phyloP scores from a whole-genome alignment of 64 coral and sea anemone genomes.

The Trachythela sp. region DNA sequence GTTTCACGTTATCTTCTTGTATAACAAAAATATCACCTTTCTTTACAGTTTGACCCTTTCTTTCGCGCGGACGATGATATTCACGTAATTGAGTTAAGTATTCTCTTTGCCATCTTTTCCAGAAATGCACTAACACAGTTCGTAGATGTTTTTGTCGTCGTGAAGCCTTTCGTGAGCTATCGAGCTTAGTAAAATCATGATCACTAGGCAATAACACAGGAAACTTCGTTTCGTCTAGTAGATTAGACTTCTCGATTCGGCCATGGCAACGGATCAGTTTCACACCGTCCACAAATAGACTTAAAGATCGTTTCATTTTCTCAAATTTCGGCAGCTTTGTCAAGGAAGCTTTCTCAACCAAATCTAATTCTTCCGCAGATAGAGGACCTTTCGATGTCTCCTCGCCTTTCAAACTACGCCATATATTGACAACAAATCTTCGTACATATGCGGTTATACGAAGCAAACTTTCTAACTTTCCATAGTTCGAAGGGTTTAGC shows the following conservation, averaged over 20 bases:
- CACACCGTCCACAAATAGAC: constrained; percentile 34
- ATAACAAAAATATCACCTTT: too few species aligned
- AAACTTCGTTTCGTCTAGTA: constrained; percentile 24
- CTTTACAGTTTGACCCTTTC: too few species aligned
- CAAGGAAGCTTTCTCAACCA: constrained; percentile 12
- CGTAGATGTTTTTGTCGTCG: too few species aligned
- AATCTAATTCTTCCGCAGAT: background rate
- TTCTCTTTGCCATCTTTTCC: too few species aligned
- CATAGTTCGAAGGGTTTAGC: too few species aligned
- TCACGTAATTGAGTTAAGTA: too few species aligned
- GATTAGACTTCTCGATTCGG: constrained; percentile 4
- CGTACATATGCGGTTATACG: constrained; percentile 41
- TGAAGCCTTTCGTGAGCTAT: too few species aligned
- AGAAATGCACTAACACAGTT: too few species aligned
- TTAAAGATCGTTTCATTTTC: constrained; percentile 5
- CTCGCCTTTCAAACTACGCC: background rate
- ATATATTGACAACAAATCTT: constrained; percentile 24
- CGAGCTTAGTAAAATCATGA: constrained; percentile 21
- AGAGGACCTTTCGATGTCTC: background rate
- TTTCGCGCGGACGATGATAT: too few species aligned
- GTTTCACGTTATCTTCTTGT: too few species aligned
- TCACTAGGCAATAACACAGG: constrained; percentile 27
- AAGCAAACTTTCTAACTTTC: too few species aligned
- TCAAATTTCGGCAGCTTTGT: background rate
- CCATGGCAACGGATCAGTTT: constrained; percentile 24